phyloP scores from a whole-genome alignment of 2,113 vertebrate species.

The Ramphastos sulfuratus region DNA sequence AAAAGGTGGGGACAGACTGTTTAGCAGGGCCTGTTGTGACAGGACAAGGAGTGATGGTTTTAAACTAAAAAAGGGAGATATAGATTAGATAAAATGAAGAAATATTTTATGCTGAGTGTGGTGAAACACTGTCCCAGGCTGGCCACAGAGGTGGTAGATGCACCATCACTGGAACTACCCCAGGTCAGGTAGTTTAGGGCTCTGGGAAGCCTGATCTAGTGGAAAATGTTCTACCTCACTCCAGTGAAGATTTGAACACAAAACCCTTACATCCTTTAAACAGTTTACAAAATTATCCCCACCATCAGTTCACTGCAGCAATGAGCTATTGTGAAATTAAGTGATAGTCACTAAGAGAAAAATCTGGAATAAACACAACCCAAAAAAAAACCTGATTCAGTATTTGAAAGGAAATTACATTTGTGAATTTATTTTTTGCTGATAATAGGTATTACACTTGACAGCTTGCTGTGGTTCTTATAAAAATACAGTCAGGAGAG shows the following conservation, averaged over 20 bases:
- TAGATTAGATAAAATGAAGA: too few species aligned
- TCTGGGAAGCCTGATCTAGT: too few species aligned
- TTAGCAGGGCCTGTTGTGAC: too few species aligned
- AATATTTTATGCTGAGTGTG: too few species aligned
- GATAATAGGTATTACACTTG: slow-evolving; percentile 2
- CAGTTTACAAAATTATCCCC: neutral
- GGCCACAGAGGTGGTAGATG: too few species aligned
- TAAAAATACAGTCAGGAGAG: neutral
- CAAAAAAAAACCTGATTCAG: slow-evolving; percentile 2
- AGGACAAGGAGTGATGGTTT: too few species aligned
- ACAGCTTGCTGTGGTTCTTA: neutral
- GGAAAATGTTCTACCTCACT: too few species aligned
- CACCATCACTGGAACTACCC: too few species aligned
- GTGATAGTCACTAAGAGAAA: neutral
- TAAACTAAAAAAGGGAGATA: too few species aligned
- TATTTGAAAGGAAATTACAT: slow-evolving; percentile 29
- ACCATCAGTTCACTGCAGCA: neutral
- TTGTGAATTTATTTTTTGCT: neutral
- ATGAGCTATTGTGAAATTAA: slow-evolving; percentile 8
- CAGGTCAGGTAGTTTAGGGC: too few species aligned
- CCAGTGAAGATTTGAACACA: neutral
- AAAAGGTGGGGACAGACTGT: too few species aligned
- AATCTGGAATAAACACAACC: neutral
- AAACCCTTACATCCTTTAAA: neutral
- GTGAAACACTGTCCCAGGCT: too few species aligned